Evolutionary conservation across 2,888 invertebrate species (phyloP), one percentile per base, ranked within the genome.

Genomic region (Tineola bisselliella): DNA sequence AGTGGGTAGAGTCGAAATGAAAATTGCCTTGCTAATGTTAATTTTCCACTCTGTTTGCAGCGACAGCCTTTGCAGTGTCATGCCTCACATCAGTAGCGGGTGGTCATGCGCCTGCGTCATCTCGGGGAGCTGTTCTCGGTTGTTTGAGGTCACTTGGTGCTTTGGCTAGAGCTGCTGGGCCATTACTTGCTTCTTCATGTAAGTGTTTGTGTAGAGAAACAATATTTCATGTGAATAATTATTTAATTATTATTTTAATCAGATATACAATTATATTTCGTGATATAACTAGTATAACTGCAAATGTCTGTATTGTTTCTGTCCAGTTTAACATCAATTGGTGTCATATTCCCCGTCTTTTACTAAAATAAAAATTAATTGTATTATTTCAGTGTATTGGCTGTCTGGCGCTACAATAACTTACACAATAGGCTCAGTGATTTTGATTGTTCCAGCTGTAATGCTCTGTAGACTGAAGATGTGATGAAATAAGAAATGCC

Each of bases 81-180:
- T 97, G 96, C 72, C 90, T 99, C 86, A 98, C 96, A 70, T 94
- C 98, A 2, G 84, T 97, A 77, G 95, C 95, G n/a, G 96, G 98
- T 1, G 90, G 91, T 65, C 92, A 93, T 74, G 79, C 82, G 60
- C 91, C 91, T 43, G 89, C 86, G 63, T 92, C 92, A 71, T 94
- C 97, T 71, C 97, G 98, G 73, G 99, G 99, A 30, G 93, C 93
- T 0, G 94, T 96, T 65, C 91, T 98, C 73, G 99, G 99, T 11
- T 94, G 96, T 65, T 95, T 98, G 73, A 90, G 99, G 63, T 98
- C 98, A 0, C 87, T 99, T 43, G 99, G 99, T 13, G 96, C 98
- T 0, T 84, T 99, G 52, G 98, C 98, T 0, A 88, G 99, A 66
- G 97, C 97, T 18, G 77, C 95, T 33, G 99, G 99, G 0, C 99